Conservation (phyloP, 2,113 vertebrate genomes). For the Actinemys pallida region DNA sequence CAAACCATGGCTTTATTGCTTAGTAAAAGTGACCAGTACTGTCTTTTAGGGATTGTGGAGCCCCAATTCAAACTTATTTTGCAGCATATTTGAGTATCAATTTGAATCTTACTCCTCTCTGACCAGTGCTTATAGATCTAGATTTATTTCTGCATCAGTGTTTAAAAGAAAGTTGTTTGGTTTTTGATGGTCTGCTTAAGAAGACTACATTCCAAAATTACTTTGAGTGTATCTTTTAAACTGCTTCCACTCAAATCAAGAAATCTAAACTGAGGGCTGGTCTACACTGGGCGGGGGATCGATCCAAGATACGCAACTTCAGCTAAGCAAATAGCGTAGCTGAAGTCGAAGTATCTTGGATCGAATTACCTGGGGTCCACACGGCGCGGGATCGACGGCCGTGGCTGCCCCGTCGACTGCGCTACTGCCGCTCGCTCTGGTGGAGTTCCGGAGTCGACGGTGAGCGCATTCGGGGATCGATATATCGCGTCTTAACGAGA, state of each 20-base stretch:
- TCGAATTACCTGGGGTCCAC: too few relatives aligned
- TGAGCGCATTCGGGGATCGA: too few relatives aligned
- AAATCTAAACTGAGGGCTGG: not conserved
- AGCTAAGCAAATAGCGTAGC: too few relatives aligned
- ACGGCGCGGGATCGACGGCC: too few relatives aligned
- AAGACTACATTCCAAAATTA: not conserved
- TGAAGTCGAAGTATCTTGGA: too few relatives aligned
- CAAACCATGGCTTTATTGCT: not conserved
- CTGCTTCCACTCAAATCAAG: not conserved
- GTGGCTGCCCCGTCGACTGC: too few relatives aligned
- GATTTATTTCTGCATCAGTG: not conserved
- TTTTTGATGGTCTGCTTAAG: not conserved
- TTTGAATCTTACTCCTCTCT: not conserved
- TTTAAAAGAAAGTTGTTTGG: not conserved
- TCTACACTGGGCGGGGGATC: too few relatives aligned
- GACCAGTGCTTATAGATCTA: not conserved
- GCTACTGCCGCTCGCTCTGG: too few relatives aligned
- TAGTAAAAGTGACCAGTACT: not conserved
- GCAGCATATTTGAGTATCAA: not conserved
- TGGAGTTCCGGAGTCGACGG: too few relatives aligned
- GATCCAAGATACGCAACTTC: too few relatives aligned
- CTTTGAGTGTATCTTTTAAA: not conserved
- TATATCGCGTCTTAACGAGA: too few relatives aligned
- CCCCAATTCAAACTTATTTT: not conserved
- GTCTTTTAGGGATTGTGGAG: not conserved